These are phyloP conservation scores for Conus canariensis DNA, from an alignment of 2,888 invertebrate species.

Conservation along the genomic window DNA sequence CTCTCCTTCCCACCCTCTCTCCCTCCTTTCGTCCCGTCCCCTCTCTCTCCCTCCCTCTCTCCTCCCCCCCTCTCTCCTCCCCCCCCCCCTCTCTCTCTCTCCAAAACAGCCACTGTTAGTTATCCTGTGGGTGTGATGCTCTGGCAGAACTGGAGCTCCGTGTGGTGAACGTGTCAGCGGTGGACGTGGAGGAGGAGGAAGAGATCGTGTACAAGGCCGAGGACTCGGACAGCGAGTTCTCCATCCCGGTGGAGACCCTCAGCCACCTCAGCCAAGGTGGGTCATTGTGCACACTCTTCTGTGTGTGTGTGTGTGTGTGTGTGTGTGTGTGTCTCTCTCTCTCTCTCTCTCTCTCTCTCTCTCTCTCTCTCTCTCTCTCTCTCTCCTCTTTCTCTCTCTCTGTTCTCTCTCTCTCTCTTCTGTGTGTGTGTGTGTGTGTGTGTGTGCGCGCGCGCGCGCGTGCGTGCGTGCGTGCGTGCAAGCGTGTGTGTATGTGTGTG, in stretches of 20 bases:
- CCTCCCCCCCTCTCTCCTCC: too few relatives aligned
- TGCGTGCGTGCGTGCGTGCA: too few relatives aligned
- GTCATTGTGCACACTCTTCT: not conserved
- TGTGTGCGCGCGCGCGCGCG: too few relatives aligned
- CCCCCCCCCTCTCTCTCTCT: not conserved
- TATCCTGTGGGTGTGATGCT: not conserved
- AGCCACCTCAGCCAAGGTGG: slow-evolving; percentile 56
- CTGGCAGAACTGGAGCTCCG: slow-evolving; percentile 60
- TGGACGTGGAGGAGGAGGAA: slow-evolving; percentile 30
- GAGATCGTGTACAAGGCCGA: slow-evolving; percentile 54
- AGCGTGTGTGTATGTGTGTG: not conserved
- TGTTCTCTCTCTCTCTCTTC: too few relatives aligned
- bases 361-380: not conserved
- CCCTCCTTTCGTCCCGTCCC: too few relatives aligned
- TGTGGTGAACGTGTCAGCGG: slow-evolving; percentile 55
- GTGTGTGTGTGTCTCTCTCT: not conserved
- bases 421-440: not conserved
- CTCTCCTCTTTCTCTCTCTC: too few relatives aligned
- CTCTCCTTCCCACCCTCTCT: too few relatives aligned
- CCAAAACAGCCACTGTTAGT: not conserved
- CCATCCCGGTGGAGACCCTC: slow-evolving; percentile 59
- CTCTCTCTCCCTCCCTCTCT: too few relatives aligned
- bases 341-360: not conserved
- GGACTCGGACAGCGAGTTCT: slow-evolving; percentile 54
- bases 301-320: too few relatives aligned